phyloP scores from a whole-genome alignment of 2,888 invertebrate genomes.

The Andrena praecox region DNA sequence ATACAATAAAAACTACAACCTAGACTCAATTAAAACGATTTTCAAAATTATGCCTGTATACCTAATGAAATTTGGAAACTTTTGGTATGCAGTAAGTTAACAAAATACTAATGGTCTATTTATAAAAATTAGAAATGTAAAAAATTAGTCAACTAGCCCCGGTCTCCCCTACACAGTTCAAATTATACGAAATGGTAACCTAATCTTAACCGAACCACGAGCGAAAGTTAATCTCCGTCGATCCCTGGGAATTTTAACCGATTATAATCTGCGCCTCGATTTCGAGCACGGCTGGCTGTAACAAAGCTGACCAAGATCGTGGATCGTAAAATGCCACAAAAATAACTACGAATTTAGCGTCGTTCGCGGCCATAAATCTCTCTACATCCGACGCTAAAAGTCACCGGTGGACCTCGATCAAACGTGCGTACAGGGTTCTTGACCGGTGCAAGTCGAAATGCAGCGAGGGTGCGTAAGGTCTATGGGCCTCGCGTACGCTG shows the following conservation, averaged over 20 bases:
- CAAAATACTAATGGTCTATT: too few species aligned
- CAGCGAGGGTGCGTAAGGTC: slow-evolving; percentile 43
- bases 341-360: slow-evolving; percentile 59
- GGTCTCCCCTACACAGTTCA: too few species aligned
- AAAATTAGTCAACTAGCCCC: too few species aligned
- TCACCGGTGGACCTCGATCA: slow-evolving; percentile 50
- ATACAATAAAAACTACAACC: too few species aligned
- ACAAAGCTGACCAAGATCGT: slow-evolving; percentile 55
- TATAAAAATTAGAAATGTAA: too few species aligned
- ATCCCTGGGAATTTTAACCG: not conserved
- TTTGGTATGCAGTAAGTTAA: too few species aligned
- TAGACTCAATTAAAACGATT: too few species aligned
- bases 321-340: slow-evolving; percentile 50
- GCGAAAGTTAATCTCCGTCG: too few species aligned
- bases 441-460: slow-evolving; percentile 50
- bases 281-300: slow-evolving; percentile 16
- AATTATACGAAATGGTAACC: too few species aligned
- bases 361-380: slow-evolving; percentile 54
- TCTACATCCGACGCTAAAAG: slow-evolving; percentile 60
- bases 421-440: slow-evolving; percentile 37
- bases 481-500: slow-evolving; percentile 33
- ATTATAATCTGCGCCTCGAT: slow-evolving; percentile 30
- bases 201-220: too few species aligned
- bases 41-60: too few species aligned
- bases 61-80: too few species aligned